Evolutionary conservation across 1,140 invertebrate species (phyloP).

Genomic region (Paraescarpia echinospica): DNA sequence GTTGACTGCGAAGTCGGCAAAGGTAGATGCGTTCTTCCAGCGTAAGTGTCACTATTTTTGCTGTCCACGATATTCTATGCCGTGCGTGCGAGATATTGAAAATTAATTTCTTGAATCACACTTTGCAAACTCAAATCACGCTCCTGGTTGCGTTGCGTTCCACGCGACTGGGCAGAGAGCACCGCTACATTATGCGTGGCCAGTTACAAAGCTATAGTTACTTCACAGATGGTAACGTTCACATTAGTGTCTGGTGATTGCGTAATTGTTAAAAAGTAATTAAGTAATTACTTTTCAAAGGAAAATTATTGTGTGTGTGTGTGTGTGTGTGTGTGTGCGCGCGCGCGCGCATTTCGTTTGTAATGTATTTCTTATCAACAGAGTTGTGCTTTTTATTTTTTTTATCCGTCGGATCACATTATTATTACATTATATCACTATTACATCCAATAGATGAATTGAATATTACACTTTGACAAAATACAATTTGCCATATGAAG

Average conservation of each 20-base stretch:
- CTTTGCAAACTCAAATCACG: background rate
- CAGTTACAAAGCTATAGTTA: background rate
- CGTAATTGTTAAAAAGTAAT: background rate
- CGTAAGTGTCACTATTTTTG: background rate
- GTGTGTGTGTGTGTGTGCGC: too few relatives aligned
- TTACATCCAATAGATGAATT: too few relatives aligned
- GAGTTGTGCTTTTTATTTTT: too few relatives aligned
- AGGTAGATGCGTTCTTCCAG: slow-evolving; percentile 3
- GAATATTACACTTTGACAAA: too few relatives aligned
- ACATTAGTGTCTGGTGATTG: background rate
- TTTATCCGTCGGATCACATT: too few relatives aligned
- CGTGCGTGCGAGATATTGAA: background rate
- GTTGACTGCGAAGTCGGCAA: background rate
- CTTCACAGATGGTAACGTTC: background rate
- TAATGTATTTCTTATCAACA: background rate
- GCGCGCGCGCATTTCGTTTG: background rate
- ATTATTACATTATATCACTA: too few relatives aligned
- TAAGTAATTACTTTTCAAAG: background rate
- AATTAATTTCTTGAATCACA: background rate
- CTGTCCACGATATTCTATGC: background rate
- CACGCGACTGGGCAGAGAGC: background rate
- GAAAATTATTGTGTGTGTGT: background rate
- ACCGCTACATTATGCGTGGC: background rate
- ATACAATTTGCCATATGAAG: too few relatives aligned
- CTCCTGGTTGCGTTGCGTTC: background rate